Percentiles rank a stretch among this genome's conserved stretches.
These are phyloP conservation scores for Arenaria interpres DNA, from an alignment of 2,113 vertebrate species.

Conservation along the genomic window DNA sequence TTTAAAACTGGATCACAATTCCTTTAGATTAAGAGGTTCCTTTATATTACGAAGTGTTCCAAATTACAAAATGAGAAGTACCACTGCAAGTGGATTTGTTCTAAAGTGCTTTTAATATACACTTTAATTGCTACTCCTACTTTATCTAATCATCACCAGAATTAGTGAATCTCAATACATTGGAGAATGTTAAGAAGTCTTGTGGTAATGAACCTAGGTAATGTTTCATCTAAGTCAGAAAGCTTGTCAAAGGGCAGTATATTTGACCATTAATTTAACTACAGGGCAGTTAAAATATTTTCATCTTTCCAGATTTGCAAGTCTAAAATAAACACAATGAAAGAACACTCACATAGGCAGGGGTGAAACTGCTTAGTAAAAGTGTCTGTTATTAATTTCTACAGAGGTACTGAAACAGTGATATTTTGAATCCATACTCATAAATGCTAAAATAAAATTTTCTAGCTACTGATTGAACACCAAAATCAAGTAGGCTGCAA, in stretches of 20 bases:
- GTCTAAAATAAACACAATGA: slow-evolving; percentile 19
- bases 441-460: slow-evolving; percentile 15
- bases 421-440: not conserved
- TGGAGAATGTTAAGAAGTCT: slow-evolving; percentile 56
- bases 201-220: slow-evolving; percentile 53
- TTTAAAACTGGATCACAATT: slow-evolving; percentile 66
- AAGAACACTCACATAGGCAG: not conserved
- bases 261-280: slow-evolving; percentile 46
- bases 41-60: slow-evolving; percentile 41
- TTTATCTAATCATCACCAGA: slow-evolving; percentile 63
- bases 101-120: slow-evolving; percentile 68
- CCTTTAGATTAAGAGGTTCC: slow-evolving; percentile 61
- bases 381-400: slow-evolving; percentile 19
- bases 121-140: slow-evolving; percentile 65
- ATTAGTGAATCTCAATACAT: slow-evolving; percentile 66
- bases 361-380: slow-evolving; percentile 37
- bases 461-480: not conserved
- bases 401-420: slow-evolving; percentile 46
- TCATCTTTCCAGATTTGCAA: not conserved
- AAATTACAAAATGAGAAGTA: slow-evolving; percentile 54
- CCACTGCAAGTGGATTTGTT: slow-evolving; percentile 38
- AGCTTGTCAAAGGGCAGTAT: slow-evolving; percentile 29
- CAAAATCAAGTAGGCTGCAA: slow-evolving; percentile 1
- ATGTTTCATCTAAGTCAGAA: slow-evolving; percentile 47
- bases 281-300: slow-evolving; percentile 51